These are phyloP conservation scores for Papilio elwesi DNA, from an alignment of 2,888 invertebrate species.

Conservation along the genomic window DNA sequence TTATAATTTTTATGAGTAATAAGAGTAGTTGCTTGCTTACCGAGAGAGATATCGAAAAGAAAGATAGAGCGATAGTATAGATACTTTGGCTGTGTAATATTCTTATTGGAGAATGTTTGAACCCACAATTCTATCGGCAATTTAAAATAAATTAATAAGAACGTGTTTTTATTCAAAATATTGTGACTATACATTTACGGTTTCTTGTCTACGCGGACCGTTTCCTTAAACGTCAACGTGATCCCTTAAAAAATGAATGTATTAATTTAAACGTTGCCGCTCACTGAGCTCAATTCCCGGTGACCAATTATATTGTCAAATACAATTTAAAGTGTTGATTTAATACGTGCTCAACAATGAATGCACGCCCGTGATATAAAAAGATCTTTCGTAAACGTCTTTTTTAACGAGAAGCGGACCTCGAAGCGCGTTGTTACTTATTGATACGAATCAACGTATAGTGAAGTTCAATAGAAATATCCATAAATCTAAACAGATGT, in stretches of 20 bases:
- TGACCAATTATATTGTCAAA: conserved; percentile 23
- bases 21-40: no score
- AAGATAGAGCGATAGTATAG: no score
- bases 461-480: no score
- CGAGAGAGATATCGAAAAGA: no score
- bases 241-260: conserved; percentile 4
- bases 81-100: no score
- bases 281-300: conserved; percentile 15
- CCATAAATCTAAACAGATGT: no score
- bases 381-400: background rate
- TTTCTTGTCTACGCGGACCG: background rate
- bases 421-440: background rate
- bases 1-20: no score
- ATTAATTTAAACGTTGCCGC: conserved; percentile 16
- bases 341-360: conserved; percentile 18
- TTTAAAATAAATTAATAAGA: no score
- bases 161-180: background rate
- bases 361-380: background rate
- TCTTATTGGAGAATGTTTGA: no score
- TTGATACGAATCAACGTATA: background rate
- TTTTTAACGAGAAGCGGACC: conserved; percentile 1
- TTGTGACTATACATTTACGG: background rate
- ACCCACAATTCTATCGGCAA: no score
- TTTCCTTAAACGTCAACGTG: conserved; percentile 12
- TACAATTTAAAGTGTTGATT: conserved; percentile 20